phyloP scores from a whole-genome alignment of 2,113 vertebrate genomes.

The Ovibos moschatus region DNA sequence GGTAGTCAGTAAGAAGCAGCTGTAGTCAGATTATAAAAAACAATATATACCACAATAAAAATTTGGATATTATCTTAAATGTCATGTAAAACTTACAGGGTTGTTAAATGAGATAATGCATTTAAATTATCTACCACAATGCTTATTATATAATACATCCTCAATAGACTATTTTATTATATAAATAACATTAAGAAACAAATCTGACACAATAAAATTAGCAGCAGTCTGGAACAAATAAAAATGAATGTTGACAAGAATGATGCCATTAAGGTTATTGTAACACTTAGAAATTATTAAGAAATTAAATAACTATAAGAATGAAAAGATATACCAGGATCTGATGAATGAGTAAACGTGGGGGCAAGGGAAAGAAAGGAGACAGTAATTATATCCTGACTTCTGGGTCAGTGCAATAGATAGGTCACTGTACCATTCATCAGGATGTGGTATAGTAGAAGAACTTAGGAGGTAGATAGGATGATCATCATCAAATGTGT shows the following conservation, averaged over 20 bases:
- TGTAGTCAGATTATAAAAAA: background rate
- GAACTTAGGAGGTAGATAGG: background rate
- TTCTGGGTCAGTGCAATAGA: background rate
- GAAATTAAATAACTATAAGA: background rate
- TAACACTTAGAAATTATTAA: background rate
- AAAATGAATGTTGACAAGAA: background rate
- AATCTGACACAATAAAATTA: background rate
- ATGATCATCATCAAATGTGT: background rate
- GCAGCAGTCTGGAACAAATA: background rate
- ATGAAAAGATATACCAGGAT: background rate
- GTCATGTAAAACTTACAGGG: background rate
- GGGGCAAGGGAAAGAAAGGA: background rate
- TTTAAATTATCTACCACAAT: background rate
- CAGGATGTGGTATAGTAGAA: background rate
- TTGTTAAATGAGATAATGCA: background rate
- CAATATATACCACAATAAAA: background rate
- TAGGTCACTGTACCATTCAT: background rate
- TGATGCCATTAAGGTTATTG: background rate
- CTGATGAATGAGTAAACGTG: background rate
- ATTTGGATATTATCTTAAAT: background rate
- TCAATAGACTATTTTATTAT: background rate
- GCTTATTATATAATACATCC: background rate
- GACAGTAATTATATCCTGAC: background rate
- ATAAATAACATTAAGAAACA: background rate
- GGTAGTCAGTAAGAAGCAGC: background rate